Percentiles rank a stretch among this genome's conserved stretches.
Evolutionary conservation across 2,113 vertebrate species (phyloP).

Genomic region (Tenrec ecaudatus): DNA sequence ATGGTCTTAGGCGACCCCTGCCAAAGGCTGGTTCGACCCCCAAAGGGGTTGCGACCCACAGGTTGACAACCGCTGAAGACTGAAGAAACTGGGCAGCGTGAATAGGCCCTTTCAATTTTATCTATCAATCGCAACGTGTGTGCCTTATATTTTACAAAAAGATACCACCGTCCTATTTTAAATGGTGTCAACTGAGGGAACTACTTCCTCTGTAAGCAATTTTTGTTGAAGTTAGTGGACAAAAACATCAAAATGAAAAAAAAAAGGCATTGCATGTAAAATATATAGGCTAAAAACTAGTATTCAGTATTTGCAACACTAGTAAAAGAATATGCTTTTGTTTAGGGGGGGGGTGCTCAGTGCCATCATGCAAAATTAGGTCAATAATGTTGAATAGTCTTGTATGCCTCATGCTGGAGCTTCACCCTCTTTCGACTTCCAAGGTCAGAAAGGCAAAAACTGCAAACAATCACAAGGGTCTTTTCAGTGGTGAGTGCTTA

Average conservation of each 20-base stretch:
- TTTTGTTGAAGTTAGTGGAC: neutral
- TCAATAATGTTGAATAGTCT: neutral
- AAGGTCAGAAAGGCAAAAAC: rapidly evolving
- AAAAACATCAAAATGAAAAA: constrained; percentile 19
- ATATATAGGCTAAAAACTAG: neutral
- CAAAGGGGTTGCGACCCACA: too few relatives aligned
- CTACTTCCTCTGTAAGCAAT: neutral
- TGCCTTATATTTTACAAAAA: constrained; percentile 2
- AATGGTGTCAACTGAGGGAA: constrained; percentile 2
- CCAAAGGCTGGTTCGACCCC: too few relatives aligned
- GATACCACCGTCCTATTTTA: constrained; percentile 41
- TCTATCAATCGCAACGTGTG: neutral
- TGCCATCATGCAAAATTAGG: constrained; percentile 45
- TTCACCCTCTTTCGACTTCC: constrained; percentile 44
- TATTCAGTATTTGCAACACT: constrained; percentile 42
- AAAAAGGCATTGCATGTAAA: neutral
- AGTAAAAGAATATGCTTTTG: constrained; percentile 17
- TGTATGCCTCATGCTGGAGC: neutral
- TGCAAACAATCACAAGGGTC: constrained; percentile 37
- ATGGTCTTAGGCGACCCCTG: too few relatives aligned
- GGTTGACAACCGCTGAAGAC: neutral
- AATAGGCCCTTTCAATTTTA: neutral
- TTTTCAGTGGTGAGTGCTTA: neutral
- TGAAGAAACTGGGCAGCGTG: neutral
- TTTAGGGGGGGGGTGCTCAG: neutral